These are phyloP conservation scores for Aradus depressus DNA, from an alignment of 2,888 invertebrate genomes.

Conservation along the genomic window DNA sequence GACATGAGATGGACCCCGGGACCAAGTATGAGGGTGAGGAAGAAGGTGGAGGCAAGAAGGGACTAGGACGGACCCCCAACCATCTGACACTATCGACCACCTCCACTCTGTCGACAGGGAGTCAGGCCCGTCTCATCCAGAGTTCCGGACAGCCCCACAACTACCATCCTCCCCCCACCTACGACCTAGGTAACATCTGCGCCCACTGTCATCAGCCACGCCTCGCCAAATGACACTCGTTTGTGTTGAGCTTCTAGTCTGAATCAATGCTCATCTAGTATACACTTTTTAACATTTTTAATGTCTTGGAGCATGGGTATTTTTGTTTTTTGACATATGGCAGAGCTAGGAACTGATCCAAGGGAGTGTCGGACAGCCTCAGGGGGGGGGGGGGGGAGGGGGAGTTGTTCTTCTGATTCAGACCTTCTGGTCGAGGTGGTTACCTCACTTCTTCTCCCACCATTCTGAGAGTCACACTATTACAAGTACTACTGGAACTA, in stretches of 20 bases:
- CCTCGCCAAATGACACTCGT: slow-evolving; percentile 27
- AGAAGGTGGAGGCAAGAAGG: slow-evolving; percentile 46
- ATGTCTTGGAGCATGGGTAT: too few relatives aligned
- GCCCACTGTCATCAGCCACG: slow-evolving; percentile 33
- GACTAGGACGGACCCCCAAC: slow-evolving; percentile 81
- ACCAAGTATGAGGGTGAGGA: slow-evolving; percentile 80
- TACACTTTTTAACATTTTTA: neutral
- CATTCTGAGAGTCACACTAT: too few relatives aligned
- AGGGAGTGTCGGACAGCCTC: too few relatives aligned
- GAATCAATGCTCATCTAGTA: slow-evolving; percentile 24
- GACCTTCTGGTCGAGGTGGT: too few relatives aligned
- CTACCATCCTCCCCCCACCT: slow-evolving; percentile 79
- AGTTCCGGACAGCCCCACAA: slow-evolving; percentile 87
- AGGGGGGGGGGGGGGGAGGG: too few relatives aligned
- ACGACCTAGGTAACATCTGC: slow-evolving; percentile 47
- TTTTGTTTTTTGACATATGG: too few relatives aligned
- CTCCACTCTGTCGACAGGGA: slow-evolving; percentile 84
- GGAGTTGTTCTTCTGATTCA: too few relatives aligned
- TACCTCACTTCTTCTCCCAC: too few relatives aligned
- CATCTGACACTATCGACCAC: slow-evolving; percentile 88
- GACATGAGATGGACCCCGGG: slow-evolving; percentile 47
- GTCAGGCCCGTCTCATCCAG: slow-evolving; percentile 85
- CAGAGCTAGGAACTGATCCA: too few relatives aligned
- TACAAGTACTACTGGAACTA: too few relatives aligned
- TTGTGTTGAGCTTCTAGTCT: slow-evolving; percentile 30